These are phyloP conservation scores for Amphilophus citrinellus DNA, from an alignment of 2,113 vertebrate species.

Conservation along the genomic window DNA sequence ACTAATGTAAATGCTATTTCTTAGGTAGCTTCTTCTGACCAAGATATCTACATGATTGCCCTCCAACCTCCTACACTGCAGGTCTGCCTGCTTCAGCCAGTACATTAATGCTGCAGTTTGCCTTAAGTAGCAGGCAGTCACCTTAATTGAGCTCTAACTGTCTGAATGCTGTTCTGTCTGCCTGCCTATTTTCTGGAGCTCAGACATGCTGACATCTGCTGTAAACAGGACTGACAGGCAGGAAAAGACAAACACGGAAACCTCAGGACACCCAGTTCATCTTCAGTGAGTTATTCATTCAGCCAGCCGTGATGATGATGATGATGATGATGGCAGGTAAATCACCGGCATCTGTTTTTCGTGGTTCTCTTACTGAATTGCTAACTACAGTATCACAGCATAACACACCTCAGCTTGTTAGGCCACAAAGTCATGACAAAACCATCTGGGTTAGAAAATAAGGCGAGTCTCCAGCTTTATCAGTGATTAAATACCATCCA, in stretches of 20 bases:
- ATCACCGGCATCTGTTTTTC: background rate
- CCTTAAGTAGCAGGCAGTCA: background rate
- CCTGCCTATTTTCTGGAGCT: background rate
- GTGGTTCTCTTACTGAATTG: background rate
- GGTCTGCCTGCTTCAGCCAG: background rate
- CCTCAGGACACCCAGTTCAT: background rate
- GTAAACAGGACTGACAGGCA: background rate
- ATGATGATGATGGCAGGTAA: background rate
- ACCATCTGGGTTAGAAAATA: slow-evolving; percentile 12
- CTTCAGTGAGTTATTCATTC: background rate
- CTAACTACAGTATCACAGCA: background rate
- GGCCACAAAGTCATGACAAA: slow-evolving; percentile 15
- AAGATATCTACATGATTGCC: background rate
- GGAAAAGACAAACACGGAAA: background rate
- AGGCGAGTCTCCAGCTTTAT: background rate
- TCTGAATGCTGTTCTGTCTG: background rate
- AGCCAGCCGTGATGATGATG: no score
- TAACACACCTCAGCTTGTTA: slow-evolving; percentile 8
- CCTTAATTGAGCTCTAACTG: background rate
- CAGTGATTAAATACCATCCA: background rate
- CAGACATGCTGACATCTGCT: background rate
- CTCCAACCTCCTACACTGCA: background rate
- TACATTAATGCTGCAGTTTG: background rate
- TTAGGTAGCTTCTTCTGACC: background rate
- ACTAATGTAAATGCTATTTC: background rate